A percentile compares a stretch with the other conserved stretches of the same genome.
Conservation (phyloP, 2,797 vertebrate species). For the Peromyscus eremicus region DNA sequence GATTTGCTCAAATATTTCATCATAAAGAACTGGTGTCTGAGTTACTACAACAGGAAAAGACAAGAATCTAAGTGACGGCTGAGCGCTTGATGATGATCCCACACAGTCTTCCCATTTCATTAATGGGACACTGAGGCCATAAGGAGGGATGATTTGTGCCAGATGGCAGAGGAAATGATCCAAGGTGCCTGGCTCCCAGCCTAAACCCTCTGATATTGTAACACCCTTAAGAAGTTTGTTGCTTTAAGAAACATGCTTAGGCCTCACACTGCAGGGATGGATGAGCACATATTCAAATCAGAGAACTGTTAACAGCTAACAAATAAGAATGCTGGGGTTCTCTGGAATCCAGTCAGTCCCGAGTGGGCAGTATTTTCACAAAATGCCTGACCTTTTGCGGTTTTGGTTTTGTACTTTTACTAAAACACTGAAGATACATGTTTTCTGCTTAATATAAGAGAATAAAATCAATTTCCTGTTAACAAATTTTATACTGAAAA, state of each 20-base stretch:
- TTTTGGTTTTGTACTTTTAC: background rate
- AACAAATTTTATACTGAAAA: conserved; percentile 1
- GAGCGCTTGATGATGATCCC: background rate
- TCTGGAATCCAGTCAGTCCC: background rate
- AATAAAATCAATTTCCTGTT: background rate
- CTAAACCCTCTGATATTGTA: background rate
- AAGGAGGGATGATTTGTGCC: background rate
- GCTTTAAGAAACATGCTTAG: background rate
- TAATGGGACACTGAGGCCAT: background rate
- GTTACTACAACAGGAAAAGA: background rate
- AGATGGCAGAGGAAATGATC: background rate
- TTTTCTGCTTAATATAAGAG: background rate
- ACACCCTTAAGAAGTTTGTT: background rate
- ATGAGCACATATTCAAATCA: background rate
- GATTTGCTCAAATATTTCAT: background rate
- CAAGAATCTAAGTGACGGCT: background rate
- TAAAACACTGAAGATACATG: background rate
- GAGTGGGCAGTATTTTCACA: background rate
- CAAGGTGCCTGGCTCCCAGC: background rate
- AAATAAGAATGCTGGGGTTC: background rate
- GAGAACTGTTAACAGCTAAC: background rate
- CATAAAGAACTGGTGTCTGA: background rate
- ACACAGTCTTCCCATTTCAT: background rate
- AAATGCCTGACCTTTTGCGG: background rate
- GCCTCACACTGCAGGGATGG: background rate